Conservation (phyloP, 2,113 vertebrate species). For the Actinemys pallida region DNA sequence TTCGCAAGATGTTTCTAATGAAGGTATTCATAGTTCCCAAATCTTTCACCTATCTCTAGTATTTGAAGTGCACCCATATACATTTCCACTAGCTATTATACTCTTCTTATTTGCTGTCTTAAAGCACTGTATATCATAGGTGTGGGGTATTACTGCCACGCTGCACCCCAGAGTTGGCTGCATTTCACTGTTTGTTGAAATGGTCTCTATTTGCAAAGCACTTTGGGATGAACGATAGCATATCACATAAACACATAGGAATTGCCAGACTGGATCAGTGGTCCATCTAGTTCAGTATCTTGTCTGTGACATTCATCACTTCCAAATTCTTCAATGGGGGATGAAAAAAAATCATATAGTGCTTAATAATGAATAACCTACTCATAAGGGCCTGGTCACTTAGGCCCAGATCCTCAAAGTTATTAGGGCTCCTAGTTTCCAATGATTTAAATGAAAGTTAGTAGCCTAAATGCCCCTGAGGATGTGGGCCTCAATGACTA, state of each 20-base stretch:
- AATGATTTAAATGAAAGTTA: neutral
- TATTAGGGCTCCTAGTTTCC: neutral
- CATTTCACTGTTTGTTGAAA: neutral
- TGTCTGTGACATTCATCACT: neutral
- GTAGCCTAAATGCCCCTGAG: neutral
- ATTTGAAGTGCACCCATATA: neutral
- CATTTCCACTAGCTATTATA: neutral
- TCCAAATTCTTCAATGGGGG: neutral
- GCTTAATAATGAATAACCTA: slow-evolving; percentile 9
- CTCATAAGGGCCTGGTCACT: slow-evolving; percentile 35
- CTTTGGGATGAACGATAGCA: rapidly evolving
- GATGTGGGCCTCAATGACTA: neutral
- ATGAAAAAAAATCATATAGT: neutral
- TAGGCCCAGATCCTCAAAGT: neutral
- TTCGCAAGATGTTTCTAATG: neutral
- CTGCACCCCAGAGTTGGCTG: neutral
- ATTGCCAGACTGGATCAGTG: neutral
- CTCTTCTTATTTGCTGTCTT: neutral
- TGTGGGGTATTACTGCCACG: slow-evolving; percentile 2
- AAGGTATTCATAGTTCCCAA: neutral
- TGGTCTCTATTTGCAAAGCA: neutral
- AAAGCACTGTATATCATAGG: slow-evolving; percentile 19
- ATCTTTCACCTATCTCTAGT: neutral
- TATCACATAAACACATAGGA: neutral
- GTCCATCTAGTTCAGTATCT: neutral